Evolutionary conservation across 2,113 vertebrate species (phyloP), one percentile per base, ranked within the genome.

Genomic region (Aldabrachelys gigantea): DNA sequence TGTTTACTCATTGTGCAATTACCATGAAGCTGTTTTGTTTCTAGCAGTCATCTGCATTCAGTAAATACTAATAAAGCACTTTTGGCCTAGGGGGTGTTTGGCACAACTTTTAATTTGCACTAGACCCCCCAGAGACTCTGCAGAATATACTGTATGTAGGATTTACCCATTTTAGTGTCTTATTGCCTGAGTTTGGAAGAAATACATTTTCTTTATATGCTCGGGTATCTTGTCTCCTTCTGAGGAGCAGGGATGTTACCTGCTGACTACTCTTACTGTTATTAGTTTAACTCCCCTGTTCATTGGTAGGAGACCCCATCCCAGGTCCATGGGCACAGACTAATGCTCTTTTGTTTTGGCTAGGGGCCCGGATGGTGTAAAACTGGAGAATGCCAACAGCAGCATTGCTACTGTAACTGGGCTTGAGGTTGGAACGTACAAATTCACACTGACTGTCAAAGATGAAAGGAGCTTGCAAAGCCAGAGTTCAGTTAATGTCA

Each of bases 291-390:
- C n/a, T 53, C 87, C 89, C 19, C n/a, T 85, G 56, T 22, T 78
- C 35, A 6, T n/a, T 38, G 27, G 27, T 54, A 41, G 0, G 1
- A 79, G 82, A 21, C 38, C 82, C 5, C 25, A 16, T 96, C 56
- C 44, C 0, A 0, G 44, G 10, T 57, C 65, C 57, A 0, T 88
- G 57, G 57, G 38, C 49, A 85, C 84, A 80, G 85, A 38, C 69
- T 78, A 31, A 38, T 86, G 62, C 24, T 85, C 81, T 85, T 94
- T 90, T 94, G 53, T 94, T 91, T 97, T 85, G 87, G 10, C 56
- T 97, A 99, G 99, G 83, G 99, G 99, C 11, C 99, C 99, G 1
- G 98, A 98, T 2, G 99, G 99, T 22, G 99, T 99, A 90, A 99
- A 99, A 95, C 98, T 99, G 4, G 99, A 99, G 95, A 99, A 99